These are phyloP conservation scores for Elymnias hypermnestra DNA, from an alignment of 1,140 invertebrate species.

Conservation along the genomic window DNA sequence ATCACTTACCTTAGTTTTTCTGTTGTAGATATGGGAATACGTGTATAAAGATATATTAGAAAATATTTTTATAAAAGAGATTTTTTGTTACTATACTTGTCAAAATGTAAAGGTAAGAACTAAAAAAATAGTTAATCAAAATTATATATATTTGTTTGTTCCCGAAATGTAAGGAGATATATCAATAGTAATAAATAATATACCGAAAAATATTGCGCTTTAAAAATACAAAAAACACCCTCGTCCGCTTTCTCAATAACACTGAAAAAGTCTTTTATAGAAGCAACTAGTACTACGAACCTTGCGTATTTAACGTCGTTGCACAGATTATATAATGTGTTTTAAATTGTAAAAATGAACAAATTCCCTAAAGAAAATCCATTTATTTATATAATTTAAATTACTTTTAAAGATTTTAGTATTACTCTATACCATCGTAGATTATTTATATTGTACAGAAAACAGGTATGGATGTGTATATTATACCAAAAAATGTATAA, in stretches of 20 bases:
- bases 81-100: too few relatives aligned
- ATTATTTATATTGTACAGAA: too few relatives aligned
- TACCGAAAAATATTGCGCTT: slow-evolving; percentile 2
- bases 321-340: not conserved
- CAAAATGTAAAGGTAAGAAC: slow-evolving; percentile 1
- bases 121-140: slow-evolving; percentile 1
- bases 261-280: slow-evolving; percentile 18
- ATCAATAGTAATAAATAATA: slow-evolving; percentile 2
- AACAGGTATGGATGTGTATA: too few relatives aligned
- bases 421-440: too few relatives aligned
- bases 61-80: slow-evolving; percentile 2
- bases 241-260: slow-evolving; percentile 2
- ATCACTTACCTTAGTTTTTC: not conserved
- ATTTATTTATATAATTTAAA: too few relatives aligned
- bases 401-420: too few relatives aligned
- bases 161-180: slow-evolving; percentile 3
- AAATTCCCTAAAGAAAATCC: not conserved
- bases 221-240: slow-evolving; percentile 2
- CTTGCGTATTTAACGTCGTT: not conserved
- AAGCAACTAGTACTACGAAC: not conserved
- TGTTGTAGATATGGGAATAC: not conserved
- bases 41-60: not conserved
- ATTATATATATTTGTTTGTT: slow-evolving; percentile 1
- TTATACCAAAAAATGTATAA: too few relatives aligned
- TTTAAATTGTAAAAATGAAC: not conserved